Evolutionary conservation across 2,113 vertebrate species (phyloP).

Genomic region (Cochlearius cochlearius): DNA sequence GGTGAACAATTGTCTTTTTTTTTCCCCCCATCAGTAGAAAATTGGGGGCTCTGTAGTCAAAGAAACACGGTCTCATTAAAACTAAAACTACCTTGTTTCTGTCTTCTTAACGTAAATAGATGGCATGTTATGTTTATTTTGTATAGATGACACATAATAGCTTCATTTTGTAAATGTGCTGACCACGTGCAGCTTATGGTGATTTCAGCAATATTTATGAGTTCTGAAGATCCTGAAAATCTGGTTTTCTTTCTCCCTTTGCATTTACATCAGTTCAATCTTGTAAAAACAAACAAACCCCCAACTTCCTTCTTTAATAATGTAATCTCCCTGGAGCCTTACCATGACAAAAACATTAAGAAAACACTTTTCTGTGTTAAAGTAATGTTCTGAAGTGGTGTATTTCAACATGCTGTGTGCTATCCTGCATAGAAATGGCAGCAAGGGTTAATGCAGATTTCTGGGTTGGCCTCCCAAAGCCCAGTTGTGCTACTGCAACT

Average conservation of each 20-base stretch:
- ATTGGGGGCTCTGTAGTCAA: not conserved
- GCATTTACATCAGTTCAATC: not conserved
- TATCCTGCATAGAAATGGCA: not conserved
- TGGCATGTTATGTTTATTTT: not conserved
- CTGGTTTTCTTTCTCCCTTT: not conserved
- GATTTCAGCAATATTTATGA: not conserved
- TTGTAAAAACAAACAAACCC: not conserved
- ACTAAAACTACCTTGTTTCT: not conserved
- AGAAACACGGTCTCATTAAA: not conserved
- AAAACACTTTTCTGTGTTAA: not conserved
- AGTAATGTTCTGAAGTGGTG: not conserved
- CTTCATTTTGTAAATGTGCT: not conserved
- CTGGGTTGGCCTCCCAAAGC: not conserved
- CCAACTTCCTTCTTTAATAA: not conserved
- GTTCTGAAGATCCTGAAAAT: not conserved
- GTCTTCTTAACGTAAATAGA: not conserved
- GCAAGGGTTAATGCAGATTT: not conserved
- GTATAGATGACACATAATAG: not conserved
- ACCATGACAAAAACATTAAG: not conserved
- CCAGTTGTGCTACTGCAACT: not conserved
- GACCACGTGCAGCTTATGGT: not conserved
- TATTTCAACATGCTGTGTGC: not conserved
- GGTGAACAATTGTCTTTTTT: not conserved
- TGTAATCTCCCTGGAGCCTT: not conserved
- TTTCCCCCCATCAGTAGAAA: not conserved